phyloP scores from a whole-genome alignment of 1,140 invertebrate genomes.

The Carposina sasakii region DNA sequence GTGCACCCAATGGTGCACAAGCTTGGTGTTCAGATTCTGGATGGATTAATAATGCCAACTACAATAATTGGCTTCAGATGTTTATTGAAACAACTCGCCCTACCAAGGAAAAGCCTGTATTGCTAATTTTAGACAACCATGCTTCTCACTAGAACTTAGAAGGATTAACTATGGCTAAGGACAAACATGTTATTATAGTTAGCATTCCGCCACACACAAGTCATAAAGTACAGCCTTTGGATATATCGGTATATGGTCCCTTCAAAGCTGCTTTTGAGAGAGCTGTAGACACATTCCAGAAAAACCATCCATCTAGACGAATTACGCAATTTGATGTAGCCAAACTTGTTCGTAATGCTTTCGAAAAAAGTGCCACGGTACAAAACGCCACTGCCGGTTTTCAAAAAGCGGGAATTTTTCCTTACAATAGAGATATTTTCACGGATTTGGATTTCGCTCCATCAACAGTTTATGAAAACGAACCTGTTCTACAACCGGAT shows the following conservation, averaged over 20 bases:
- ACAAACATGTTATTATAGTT: too few relatives aligned
- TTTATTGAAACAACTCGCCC: constrained; percentile 26
- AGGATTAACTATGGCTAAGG: constrained; percentile 28
- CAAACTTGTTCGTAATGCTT: constrained; percentile 12
- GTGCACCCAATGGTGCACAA: too few relatives aligned
- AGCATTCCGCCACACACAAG: constrained; percentile 27
- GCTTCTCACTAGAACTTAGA: constrained; percentile 20
- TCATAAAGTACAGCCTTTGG: constrained; percentile 46
- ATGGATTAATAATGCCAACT: constrained; percentile 16
- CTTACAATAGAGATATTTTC: too few relatives aligned
- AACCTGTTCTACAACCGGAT: too few relatives aligned
- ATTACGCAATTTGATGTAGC: constrained; percentile 4
- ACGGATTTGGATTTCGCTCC: too few relatives aligned
- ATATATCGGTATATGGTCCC: constrained; percentile 34
- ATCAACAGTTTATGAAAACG: too few relatives aligned
- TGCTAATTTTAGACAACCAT: constrained; percentile 32
- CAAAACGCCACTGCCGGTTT: constrained; percentile 14
- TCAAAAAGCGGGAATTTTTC: constrained; percentile 12
- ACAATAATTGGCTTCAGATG: constrained; percentile 23
- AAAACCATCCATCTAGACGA: constrained; percentile 26
- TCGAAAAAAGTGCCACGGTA: constrained; percentile 15
- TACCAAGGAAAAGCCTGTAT: constrained; percentile 26
- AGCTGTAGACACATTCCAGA: constrained; percentile 28
- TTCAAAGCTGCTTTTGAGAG: constrained; percentile 40
- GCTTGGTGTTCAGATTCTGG: too few relatives aligned